Evolutionary conservation across 2,888 invertebrate genomes (phyloP).

Genomic region (Thymelicus acteon): DNA sequence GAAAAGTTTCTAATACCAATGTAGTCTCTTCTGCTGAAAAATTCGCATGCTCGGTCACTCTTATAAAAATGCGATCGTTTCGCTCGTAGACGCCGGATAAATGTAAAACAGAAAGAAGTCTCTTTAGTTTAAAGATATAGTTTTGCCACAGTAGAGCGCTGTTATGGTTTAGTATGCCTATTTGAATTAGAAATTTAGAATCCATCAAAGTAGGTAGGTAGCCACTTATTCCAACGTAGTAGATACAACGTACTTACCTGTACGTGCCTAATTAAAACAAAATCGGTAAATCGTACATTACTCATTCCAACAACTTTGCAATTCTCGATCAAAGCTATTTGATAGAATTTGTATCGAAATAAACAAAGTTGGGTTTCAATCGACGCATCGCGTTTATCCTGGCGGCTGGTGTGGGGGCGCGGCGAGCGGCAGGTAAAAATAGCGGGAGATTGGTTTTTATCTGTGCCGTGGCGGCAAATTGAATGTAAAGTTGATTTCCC

Average conservation of each 20-base stretch:
- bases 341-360: slow-evolving; percentile 37
- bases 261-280: not conserved
- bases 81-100: no score
- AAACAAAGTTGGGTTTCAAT: slow-evolving; percentile 30
- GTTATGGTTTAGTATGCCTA: no score
- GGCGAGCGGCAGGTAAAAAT: slow-evolving; percentile 51
- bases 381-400: slow-evolving; percentile 38
- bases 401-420: slow-evolving; percentile 1
- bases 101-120: no score
- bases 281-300: not conserved
- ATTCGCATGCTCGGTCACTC: not conserved
- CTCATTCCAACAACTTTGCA: not conserved
- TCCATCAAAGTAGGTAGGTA: no score
- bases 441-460: slow-evolving; percentile 78
- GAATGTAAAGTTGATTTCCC: slow-evolving; percentile 84
- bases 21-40: not conserved
- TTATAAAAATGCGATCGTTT: no score
- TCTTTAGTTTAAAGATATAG: no score
- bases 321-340: slow-evolving; percentile 14
- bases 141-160: no score
- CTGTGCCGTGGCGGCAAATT: slow-evolving; percentile 77
- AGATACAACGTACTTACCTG: no score
- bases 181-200: no score
- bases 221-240: no score
- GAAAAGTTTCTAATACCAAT: not conserved